Evolutionary conservation across 2,888 invertebrate species (phyloP).

Genomic region (Leistus spinibarbis): DNA sequence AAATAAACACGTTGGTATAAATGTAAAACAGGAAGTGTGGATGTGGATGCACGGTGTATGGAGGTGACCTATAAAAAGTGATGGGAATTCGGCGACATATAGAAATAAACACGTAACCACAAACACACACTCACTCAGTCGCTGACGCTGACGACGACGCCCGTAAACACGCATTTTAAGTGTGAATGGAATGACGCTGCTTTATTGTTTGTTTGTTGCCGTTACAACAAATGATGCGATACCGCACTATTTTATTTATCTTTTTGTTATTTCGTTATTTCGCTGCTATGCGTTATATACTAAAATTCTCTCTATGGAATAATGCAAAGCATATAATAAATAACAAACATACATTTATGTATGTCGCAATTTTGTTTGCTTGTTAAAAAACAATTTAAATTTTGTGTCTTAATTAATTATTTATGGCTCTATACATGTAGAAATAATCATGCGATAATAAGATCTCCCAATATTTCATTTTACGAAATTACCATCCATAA

Average conservation of each 20-base stretch:
- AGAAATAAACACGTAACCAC: constrained; percentile 9
- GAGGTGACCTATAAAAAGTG: constrained; percentile 8
- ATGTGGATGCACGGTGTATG: background rate
- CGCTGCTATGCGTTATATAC: background rate
- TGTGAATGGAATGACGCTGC: background rate
- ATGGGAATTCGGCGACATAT: constrained; percentile 9
- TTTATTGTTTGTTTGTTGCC: background rate
- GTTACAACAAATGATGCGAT: constrained; percentile 18
- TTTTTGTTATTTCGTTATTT: background rate
- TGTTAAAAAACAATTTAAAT: no score
- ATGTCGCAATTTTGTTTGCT: no score
- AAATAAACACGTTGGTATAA: constrained; percentile 13
- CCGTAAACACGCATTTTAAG: constrained; percentile 18
- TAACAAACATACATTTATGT: no score
- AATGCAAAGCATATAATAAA: no score
- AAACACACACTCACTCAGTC: background rate
- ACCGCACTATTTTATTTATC: background rate
- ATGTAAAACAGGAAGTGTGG: constrained; percentile 4
- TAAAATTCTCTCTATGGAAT: no score
- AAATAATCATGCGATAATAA: no score
- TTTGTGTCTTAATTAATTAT: no score
- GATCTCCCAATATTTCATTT: no score
- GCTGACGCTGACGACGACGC: no score
- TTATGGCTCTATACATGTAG: no score
- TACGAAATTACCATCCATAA: no score